Conservation (phyloP, 2,797 vertebrate species). For the Syndactyla subalaris region DNA sequence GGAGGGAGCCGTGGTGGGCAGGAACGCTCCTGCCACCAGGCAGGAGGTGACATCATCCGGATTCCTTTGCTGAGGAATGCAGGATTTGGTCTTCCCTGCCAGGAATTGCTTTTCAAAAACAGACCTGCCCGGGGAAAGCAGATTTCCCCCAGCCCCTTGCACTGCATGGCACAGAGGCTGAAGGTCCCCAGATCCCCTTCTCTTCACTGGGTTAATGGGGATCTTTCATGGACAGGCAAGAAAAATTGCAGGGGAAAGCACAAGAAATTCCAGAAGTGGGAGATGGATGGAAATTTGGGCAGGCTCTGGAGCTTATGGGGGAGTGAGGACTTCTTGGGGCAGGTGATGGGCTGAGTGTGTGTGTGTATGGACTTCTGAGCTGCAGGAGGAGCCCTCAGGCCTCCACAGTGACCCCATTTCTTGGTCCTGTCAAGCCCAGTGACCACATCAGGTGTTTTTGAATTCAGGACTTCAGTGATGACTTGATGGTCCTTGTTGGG, state of each 20-base stretch:
- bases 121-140: neutral
- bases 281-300: neutral
- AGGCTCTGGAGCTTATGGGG: neutral
- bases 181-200: neutral
- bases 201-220: fast-evolving
- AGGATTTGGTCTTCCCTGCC: conserved; percentile 4
- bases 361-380: neutral
- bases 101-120: neutral
- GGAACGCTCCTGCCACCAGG: neutral
- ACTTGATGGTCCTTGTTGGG: neutral
- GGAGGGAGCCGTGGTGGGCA: neutral
- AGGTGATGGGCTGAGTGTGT: neutral
- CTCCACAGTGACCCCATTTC: neutral
- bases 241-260: fast-evolving
- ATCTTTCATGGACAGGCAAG: neutral
- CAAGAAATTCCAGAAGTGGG: neutral
- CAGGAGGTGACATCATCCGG: conserved; percentile 45
- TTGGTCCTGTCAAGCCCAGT: neutral
- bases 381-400: neutral
- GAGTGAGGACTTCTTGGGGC: neutral
- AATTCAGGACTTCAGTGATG: neutral
- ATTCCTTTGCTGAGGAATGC: conserved; percentile 46
- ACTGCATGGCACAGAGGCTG: neutral
- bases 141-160: neutral
- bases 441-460: fast-evolving